Percentiles rank a stretch among this genome's conserved stretches.
phyloP scores from a whole-genome alignment of 2,113 vertebrate species.

The Nanger granti region DNA sequence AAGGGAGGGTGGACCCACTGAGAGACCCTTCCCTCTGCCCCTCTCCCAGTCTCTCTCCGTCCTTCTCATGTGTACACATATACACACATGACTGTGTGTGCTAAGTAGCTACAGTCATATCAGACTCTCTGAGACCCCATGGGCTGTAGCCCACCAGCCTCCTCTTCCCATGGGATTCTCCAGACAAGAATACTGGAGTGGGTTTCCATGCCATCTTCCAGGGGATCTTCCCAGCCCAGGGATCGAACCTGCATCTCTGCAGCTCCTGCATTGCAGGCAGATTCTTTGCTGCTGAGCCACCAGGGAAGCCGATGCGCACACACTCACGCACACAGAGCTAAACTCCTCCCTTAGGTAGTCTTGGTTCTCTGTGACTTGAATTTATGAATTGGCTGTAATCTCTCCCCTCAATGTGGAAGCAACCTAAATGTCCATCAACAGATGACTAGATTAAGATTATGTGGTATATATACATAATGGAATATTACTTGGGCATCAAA shows the following conservation, averaged over 20 bases:
- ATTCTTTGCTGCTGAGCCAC: neutral
- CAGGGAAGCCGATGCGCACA: neutral
- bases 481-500: neutral
- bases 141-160: neutral
- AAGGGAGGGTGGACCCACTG: too few relatives aligned
- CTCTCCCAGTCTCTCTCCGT: neutral
- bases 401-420: neutral
- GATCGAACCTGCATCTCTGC: neutral
- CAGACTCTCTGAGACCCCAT: fast-evolving
- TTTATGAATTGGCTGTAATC: neutral
- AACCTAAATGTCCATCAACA: neutral
- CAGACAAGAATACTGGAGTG: neutral
- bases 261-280: neutral
- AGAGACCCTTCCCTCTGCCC: neutral
- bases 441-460: neutral
- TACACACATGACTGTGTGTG: neutral
- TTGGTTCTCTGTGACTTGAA: neutral
- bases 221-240: neutral
- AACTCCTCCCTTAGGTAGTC: neutral
- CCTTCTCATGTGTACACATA: neutral
- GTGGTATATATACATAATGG: neutral
- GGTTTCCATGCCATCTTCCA: neutral
- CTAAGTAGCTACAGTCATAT: neutral
- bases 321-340: neutral
- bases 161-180: neutral